Base-by-base conservation (phyloP, 2,797 vertebrate genomes). In the Tachyglossus aculeatus region DNA sequence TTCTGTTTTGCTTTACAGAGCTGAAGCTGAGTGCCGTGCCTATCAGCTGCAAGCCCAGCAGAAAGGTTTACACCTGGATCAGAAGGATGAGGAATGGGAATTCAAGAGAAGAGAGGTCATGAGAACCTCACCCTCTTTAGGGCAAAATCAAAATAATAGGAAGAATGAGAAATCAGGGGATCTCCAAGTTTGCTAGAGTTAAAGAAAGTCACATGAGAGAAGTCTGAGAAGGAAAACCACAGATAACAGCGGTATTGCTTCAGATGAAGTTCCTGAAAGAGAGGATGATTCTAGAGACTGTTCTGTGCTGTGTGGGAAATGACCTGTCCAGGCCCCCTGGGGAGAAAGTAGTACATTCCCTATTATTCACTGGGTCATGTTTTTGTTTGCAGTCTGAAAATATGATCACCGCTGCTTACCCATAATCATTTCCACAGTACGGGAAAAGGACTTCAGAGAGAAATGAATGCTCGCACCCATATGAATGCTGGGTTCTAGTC, bases 41-140 rank as follows among this genome's bases (percentile, higher is more conserved):
- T 92, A 94, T 64, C 88, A 90, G 15, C 71, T 27, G 59, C 78
- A 47, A 13, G 86, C 94, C 1, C 61, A 74, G 1, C 54, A 76
- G 33, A 88, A 84, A 63, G 95, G 91, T 25, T 79, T 93, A 44
- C 50, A 40, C 0, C 11, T 95, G 81, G 95, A 98, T n/a, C 92
- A 96, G 27, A 81, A 36, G 1, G 96, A 98, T n/a, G 93, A 95
- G 60, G 94, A 95, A 58, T 97, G 96, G 96, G 86, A 93, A 27
- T 69, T 86, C 13, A 90, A 91, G 60, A 86, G 86, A 81, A 89
- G 77, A 77, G 88, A 93, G 40, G 73, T 90, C 25, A 39, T 78
- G 52, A 79, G 83, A 73, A 87, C 85, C 7, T 76, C 83, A 48
- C 78, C 51, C 5, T 44, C 29, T 19, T n/a, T 1, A 0, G 33